Conservation (phyloP, 2,113 vertebrate species). For the Acinonyx jubatus region DNA sequence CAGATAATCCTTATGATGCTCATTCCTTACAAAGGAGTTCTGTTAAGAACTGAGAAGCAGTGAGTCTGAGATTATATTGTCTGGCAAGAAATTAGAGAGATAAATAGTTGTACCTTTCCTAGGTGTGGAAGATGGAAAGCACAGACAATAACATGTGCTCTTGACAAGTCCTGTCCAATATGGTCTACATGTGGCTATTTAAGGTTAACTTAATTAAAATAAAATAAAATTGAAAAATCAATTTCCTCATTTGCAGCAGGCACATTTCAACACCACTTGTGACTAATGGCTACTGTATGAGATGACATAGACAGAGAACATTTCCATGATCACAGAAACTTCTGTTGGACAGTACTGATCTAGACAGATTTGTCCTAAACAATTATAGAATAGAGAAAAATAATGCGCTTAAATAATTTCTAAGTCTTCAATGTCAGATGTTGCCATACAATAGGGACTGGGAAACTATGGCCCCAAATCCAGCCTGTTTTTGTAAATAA, state of each 20-base stretch:
- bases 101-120: not conserved
- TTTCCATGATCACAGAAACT: not conserved
- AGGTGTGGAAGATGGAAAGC: not conserved
- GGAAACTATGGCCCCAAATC: not conserved
- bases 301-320: not conserved
- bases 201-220: not conserved
- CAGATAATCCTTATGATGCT: not conserved
- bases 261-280: not conserved
- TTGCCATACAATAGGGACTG: not conserved
- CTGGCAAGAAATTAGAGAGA: not conserved
- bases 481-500: slow-evolving; percentile 25
- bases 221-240: not conserved
- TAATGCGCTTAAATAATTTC: not conserved
- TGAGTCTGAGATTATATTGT: not conserved
- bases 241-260: not conserved
- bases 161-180: not conserved
- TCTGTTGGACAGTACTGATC: not conserved
- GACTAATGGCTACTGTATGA: not conserved
- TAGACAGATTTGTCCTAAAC: not conserved
- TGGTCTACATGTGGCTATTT: not conserved
- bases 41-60: not conserved
- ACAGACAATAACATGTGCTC: not conserved
- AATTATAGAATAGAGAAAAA: slow-evolving; percentile 2
- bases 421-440: not conserved
- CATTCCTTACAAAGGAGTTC: not conserved